phyloP scores from a whole-genome alignment of 2,797 vertebrate species.

The Gadopsis bispinosus region DNA sequence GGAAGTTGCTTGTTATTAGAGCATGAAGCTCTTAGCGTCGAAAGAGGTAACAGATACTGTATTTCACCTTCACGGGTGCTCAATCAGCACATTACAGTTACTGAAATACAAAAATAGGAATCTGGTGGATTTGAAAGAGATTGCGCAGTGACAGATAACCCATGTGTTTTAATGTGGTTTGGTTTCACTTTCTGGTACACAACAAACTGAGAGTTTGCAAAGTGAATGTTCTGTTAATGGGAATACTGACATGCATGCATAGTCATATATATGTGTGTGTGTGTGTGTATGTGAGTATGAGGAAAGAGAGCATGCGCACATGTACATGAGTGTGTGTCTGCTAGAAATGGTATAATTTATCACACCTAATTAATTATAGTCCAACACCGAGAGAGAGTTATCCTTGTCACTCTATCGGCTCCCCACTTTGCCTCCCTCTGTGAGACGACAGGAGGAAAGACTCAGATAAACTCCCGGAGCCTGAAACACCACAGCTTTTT shows the following conservation, averaged over 20 bases:
- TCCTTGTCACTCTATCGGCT: conserved; percentile 75
- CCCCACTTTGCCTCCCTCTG: conserved; percentile 64
- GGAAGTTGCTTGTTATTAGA: not conserved
- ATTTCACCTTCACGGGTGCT: not conserved
- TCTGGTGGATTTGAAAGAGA: conserved; percentile 5
- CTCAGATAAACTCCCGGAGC: conserved; percentile 71
- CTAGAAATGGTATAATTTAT: conserved; percentile 87
- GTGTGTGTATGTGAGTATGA: not conserved
- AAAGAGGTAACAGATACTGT: not conserved
- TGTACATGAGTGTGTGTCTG: conserved; percentile 31
- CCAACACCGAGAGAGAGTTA: conserved; percentile 77
- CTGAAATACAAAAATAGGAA: not conserved
- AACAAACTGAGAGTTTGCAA: conserved; percentile 10
- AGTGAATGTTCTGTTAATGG: not conserved
- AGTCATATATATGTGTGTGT: not conserved
- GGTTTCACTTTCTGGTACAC: not conserved
- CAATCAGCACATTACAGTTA: conserved; percentile 18
- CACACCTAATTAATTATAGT: conserved; percentile 91
- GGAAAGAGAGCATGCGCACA: not conserved
- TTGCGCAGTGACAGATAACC: conserved; percentile 28
- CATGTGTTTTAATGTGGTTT: conserved; percentile 17
- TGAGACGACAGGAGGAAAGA: conserved; percentile 66
- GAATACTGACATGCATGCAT: not conserved
- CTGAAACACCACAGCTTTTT: conserved; percentile 60
- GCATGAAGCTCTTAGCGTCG: not conserved